These are phyloP conservation scores for Eupelmus urozonus DNA, from an alignment of 2,888 invertebrate genomes.

Conservation along the genomic window DNA sequence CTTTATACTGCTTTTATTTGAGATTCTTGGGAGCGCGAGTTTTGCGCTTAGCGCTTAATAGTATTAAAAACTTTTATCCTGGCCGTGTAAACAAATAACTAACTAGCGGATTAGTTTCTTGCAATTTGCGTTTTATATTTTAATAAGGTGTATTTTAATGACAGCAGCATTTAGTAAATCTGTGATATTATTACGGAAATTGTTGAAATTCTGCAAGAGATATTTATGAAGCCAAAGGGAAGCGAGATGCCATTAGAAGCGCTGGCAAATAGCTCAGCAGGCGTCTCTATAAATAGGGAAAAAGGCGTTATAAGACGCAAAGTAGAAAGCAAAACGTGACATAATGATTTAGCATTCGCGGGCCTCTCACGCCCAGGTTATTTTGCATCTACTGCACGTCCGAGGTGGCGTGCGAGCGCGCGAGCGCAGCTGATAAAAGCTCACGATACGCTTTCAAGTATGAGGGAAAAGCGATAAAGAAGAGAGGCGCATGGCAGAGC, in stretches of 20 bases:
- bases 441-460: constrained; percentile 32
- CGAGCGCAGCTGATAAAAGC: constrained; percentile 34
- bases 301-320: constrained; percentile 1
- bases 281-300: constrained; percentile 43
- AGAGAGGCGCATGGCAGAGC: constrained; percentile 2
- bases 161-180: too few species aligned
- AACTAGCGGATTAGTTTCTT: too few species aligned
- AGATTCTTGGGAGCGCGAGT: background rate
- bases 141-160: too few species aligned
- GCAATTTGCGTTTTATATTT: too few species aligned
- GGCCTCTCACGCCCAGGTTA: background rate
- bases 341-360: constrained; percentile 45
- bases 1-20: constrained; percentile 3
- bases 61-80: background rate
- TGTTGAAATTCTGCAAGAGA: too few species aligned
- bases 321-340: background rate
- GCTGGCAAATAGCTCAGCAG: too few species aligned
- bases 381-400: constrained; percentile 48
- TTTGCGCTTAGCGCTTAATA: background rate
- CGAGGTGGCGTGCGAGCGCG: background rate
- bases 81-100: background rate
- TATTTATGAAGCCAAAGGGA: too few species aligned
- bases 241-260: too few species aligned
- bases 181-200: too few species aligned
- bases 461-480: constrained; percentile 28